Conservation (phyloP, 2,797 vertebrate genomes). For the Clarias fuscus region DNA sequence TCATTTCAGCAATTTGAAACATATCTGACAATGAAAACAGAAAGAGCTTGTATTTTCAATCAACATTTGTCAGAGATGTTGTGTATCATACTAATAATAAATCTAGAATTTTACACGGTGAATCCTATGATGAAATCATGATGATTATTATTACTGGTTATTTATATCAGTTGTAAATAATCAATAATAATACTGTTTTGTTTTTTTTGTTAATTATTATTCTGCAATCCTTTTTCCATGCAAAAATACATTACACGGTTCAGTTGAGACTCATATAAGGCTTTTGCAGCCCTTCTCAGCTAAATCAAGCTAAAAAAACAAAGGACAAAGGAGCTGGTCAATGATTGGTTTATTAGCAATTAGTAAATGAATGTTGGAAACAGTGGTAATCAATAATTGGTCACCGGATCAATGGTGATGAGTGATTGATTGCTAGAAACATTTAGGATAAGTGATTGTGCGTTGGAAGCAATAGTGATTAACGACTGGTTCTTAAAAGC, state of each 20-base stretch:
- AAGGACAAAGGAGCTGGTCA: background rate
- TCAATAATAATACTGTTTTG: too few relatives aligned
- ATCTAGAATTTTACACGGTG: too few relatives aligned
- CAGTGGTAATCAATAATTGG: background rate
- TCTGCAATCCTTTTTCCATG: too few relatives aligned
- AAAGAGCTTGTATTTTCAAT: background rate
- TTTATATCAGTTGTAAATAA: too few relatives aligned
- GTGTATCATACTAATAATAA: background rate
- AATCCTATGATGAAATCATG: too few relatives aligned
- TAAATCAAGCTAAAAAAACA: background rate
- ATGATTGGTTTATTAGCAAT: background rate
- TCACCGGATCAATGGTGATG: background rate
- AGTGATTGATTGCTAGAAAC: background rate
- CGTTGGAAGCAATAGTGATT: background rate
- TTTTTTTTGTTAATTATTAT: too few relatives aligned
- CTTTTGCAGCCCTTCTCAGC: background rate
- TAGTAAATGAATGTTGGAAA: background rate
- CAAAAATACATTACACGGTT: too few relatives aligned
- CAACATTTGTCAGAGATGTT: background rate
- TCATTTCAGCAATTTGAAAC: too few relatives aligned
- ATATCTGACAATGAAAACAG: background rate
- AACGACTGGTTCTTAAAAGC: background rate
- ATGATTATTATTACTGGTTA: too few relatives aligned
- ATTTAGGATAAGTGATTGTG: background rate
- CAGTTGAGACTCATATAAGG: too few relatives aligned